phyloP scores from a whole-genome alignment of 2,888 invertebrate species.

The Eristalinus aeneus region DNA sequence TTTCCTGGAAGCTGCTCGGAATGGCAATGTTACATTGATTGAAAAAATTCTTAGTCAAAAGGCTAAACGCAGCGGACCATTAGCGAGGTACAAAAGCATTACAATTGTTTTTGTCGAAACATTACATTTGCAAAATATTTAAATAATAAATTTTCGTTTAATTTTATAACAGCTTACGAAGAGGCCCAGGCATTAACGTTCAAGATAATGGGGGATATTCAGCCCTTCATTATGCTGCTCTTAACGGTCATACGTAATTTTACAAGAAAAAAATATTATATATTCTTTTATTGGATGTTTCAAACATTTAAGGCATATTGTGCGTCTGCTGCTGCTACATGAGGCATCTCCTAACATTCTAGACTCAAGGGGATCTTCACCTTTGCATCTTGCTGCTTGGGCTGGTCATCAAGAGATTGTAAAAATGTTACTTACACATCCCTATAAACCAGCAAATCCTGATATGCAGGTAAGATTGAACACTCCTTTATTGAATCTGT shows the following conservation, averaged over 20 bases:
- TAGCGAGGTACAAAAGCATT: slow-evolving; percentile 88
- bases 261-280: neutral
- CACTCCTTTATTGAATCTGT: neutral
- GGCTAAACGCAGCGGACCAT: slow-evolving; percentile 95
- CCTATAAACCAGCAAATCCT: slow-evolving; percentile 91
- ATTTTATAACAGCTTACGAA: slow-evolving; percentile 87
- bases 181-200: slow-evolving; percentile 95
- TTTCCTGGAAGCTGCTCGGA: slow-evolving; percentile 96
- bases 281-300: neutral
- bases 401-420: slow-evolving; percentile 95
- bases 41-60: slow-evolving; percentile 95
- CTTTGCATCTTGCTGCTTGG: slow-evolving; percentile 97
- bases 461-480: slow-evolving; percentile 87
- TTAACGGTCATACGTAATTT: slow-evolving; percentile 94
- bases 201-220: slow-evolving; percentile 97
- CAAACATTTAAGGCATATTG: slow-evolving; percentile 85
- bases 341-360: slow-evolving; percentile 92
- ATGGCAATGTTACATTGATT: slow-evolving; percentile 92
- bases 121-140: too few species aligned
- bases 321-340: slow-evolving; percentile 89
- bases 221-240: slow-evolving; percentile 95
- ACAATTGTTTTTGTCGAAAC: too few species aligned
- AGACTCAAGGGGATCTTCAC: slow-evolving; percentile 94
- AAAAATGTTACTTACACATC: slow-evolving; percentile 89
- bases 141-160: neutral